Percentiles rank a stretch among this genome's conserved stretches.
phyloP scores from a whole-genome alignment of 2,888 invertebrate genomes.

The Monoplex corrugatus region DNA sequence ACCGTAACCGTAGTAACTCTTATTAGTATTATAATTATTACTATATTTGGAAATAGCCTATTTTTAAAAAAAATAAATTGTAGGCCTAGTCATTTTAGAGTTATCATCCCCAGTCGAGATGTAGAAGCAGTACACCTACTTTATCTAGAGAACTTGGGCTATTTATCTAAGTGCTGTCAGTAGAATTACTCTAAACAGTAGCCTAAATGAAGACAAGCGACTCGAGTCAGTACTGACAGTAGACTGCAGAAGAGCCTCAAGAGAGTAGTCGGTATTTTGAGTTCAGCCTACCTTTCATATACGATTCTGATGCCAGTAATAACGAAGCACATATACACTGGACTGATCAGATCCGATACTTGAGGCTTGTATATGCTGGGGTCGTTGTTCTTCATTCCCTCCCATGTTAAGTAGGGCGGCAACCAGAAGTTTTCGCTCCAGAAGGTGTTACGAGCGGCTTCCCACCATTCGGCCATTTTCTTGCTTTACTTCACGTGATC shows the following conservation, averaged over 20 bases:
- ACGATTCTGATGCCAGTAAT: slow-evolving; percentile 89
- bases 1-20: too few species aligned
- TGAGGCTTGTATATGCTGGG: slow-evolving; percentile 76
- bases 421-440: slow-evolving; percentile 95
- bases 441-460: slow-evolving; percentile 60
- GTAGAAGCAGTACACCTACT: too few species aligned
- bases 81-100: too few species aligned
- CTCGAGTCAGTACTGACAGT: background rate
- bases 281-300: slow-evolving; percentile 89
- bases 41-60: too few species aligned
- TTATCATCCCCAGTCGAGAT: too few species aligned
- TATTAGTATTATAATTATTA: too few species aligned
- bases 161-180: too few species aligned
- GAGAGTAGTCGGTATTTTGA: too few species aligned
- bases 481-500: background rate
- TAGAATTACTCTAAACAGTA: too few species aligned
- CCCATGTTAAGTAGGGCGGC: slow-evolving; percentile 95
- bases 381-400: slow-evolving; percentile 89
- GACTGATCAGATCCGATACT: slow-evolving; percentile 82
- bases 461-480: slow-evolving; percentile 56
- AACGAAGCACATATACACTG: slow-evolving; percentile 86
- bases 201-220: slow-evolving; percentile 66
- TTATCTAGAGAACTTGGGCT: too few species aligned
- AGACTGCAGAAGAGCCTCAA: too few species aligned
- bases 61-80: too few species aligned